These are phyloP conservation scores for Manis javanica DNA, from an alignment of 2,797 vertebrate species.

Conservation along the genomic window DNA sequence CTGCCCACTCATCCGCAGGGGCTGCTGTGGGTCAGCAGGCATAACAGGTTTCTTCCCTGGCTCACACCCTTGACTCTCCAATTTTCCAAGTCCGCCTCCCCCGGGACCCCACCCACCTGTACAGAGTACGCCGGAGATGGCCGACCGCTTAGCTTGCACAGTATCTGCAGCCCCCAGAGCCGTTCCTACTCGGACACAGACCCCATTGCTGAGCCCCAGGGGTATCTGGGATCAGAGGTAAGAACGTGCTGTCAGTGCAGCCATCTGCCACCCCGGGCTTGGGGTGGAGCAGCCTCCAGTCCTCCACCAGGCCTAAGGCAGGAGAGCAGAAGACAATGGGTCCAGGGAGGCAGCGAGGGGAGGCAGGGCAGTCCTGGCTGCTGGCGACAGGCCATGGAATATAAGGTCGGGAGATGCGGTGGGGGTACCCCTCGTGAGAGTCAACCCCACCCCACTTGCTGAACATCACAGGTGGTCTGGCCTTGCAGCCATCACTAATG, in stretches of 20 bases:
- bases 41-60: neutral
- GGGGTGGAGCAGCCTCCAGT: neutral
- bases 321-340: neutral
- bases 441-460: rapidly evolving
- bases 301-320: neutral
- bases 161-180: constrained; percentile 90
- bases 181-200: constrained; percentile 91
- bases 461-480: neutral
- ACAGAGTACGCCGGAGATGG: constrained; percentile 86
- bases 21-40: neutral
- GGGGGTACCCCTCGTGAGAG: neutral
- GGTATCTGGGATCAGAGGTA: constrained; percentile 87
- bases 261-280: no score
- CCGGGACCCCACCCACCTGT: constrained; percentile 85
- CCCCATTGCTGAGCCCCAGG: constrained; percentile 88
- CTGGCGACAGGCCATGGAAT: neutral
- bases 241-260: neutral
- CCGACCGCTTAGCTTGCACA: constrained; percentile 87
- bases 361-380: neutral
- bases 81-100: neutral
- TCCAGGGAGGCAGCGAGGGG: neutral
- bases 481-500: neutral
- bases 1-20: neutral
- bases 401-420: neutral
- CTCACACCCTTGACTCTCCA: neutral